These are phyloP conservation scores for Mechanitis mazaeus DNA, from an alignment of 2,888 invertebrate genomes.

Conservation along the genomic window DNA sequence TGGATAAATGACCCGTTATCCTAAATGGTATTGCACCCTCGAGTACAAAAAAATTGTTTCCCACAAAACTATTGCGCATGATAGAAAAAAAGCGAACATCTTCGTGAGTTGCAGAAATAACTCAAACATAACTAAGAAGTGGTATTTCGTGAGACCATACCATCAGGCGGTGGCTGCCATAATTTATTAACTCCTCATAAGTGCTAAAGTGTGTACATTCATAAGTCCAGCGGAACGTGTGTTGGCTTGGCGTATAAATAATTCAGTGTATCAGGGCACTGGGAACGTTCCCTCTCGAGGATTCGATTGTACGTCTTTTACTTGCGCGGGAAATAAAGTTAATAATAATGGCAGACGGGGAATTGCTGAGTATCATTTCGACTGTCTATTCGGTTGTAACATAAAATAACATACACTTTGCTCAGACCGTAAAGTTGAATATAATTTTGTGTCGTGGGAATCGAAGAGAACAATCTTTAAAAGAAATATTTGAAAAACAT, in stretches of 20 bases:
- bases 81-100: conserved; percentile 33
- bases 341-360: conserved; percentile 33
- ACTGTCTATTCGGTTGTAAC: conserved; percentile 30
- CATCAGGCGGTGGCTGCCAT: conserved; percentile 55
- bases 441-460: conserved; percentile 30
- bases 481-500: conserved; percentile 20
- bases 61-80: conserved; percentile 18
- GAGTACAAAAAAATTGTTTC: conserved; percentile 17
- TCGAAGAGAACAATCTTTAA: conserved; percentile 27
- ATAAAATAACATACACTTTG: conserved; percentile 28
- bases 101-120: conserved; percentile 50
- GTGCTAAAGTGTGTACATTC: conserved; percentile 71
- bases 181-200: conserved; percentile 74
- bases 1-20: conserved; percentile 19
- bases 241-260: conserved; percentile 57
- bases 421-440: conserved; percentile 30
- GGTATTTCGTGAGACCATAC: conserved; percentile 52
- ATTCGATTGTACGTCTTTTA: conserved; percentile 49
- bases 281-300: conserved; percentile 38
- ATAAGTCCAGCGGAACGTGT: conserved; percentile 61
- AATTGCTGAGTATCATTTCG: conserved; percentile 30
- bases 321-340: conserved; percentile 44
- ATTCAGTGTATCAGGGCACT: conserved; percentile 50
- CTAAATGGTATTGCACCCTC: conserved; percentile 21
- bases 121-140: conserved; percentile 22